Evolutionary conservation across 2,797 vertebrate species (phyloP).

Genomic region (Microctenopoma lineatum): DNA sequence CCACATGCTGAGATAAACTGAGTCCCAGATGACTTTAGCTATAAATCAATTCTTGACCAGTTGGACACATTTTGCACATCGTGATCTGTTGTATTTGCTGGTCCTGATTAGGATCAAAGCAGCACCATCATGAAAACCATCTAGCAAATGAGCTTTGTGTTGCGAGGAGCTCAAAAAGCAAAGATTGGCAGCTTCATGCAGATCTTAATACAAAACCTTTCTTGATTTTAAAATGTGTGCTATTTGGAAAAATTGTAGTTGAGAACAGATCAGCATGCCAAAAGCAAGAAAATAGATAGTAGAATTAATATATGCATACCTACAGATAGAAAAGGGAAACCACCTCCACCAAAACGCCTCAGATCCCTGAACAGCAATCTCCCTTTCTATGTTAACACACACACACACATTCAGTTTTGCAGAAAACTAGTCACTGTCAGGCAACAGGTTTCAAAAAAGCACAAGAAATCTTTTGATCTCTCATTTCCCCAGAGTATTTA

Average conservation of each 20-base stretch:
- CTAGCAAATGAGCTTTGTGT: neutral
- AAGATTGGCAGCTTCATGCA: neutral
- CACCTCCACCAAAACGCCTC: too few relatives aligned
- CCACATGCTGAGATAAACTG: neutral
- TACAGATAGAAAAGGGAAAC: too few relatives aligned
- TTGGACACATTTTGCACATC: constrained; percentile 3
- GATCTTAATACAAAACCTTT: neutral
- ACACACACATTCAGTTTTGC: too few relatives aligned
- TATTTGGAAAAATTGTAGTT: neutral
- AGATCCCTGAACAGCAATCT: too few relatives aligned
- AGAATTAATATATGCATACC: too few relatives aligned
- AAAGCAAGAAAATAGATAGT: too few relatives aligned
- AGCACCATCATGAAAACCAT: neutral
- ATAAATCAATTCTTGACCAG: constrained; percentile 24
- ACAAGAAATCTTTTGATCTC: too few relatives aligned
- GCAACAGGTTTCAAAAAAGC: too few relatives aligned
- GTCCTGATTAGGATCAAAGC: neutral
- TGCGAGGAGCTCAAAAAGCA: neutral
- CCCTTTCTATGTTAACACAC: too few relatives aligned
- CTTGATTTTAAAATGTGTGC: neutral
- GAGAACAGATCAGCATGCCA: too few relatives aligned
- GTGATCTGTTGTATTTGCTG: constrained; percentile 10
- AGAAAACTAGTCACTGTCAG: too few relatives aligned
- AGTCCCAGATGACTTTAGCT: constrained; percentile 6
- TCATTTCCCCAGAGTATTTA: too few relatives aligned